Percentiles rank a stretch among this genome's conserved stretches.
Conservation (phyloP, 2,113 vertebrate species). For the Shinisaurus crocodilurus region DNA sequence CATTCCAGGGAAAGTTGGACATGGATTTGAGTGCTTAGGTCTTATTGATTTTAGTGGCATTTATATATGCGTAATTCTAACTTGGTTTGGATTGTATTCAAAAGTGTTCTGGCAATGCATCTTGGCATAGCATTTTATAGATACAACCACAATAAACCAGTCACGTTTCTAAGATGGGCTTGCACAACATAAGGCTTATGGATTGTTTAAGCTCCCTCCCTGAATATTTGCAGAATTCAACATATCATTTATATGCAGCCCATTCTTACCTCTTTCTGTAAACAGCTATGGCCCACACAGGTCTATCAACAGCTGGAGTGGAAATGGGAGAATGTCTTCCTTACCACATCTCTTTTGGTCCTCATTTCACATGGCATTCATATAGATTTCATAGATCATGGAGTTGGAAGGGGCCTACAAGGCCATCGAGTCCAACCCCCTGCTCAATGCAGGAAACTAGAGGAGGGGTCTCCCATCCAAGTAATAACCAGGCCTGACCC, state of each 20-base stretch:
- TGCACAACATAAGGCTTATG: too few species aligned
- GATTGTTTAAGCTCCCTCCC: too few species aligned
- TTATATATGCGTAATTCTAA: neutral
- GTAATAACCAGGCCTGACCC: too few species aligned
- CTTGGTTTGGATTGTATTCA: neutral
- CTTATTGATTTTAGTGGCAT: neutral
- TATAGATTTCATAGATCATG: too few species aligned
- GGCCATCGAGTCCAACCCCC: too few species aligned
- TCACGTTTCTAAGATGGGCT: neutral
- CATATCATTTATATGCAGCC: neutral
- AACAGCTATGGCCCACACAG: neutral
- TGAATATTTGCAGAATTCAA: neutral
- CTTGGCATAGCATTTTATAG: neutral
- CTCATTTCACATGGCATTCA: neutral
- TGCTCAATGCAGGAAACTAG: too few species aligned
- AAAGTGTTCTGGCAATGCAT: neutral
- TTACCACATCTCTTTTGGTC: neutral
- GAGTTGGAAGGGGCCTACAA: too few species aligned
- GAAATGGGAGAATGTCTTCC: neutral
- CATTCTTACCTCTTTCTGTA: neutral
- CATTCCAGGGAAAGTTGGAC: neutral
- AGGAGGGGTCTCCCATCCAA: too few species aligned
- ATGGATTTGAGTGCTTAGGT: neutral
- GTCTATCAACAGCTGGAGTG: neutral
- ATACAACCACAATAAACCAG: neutral